Evolutionary conservation across 2,888 invertebrate genomes (phyloP).

Genomic region (Aporophyla lueneburgensis): DNA sequence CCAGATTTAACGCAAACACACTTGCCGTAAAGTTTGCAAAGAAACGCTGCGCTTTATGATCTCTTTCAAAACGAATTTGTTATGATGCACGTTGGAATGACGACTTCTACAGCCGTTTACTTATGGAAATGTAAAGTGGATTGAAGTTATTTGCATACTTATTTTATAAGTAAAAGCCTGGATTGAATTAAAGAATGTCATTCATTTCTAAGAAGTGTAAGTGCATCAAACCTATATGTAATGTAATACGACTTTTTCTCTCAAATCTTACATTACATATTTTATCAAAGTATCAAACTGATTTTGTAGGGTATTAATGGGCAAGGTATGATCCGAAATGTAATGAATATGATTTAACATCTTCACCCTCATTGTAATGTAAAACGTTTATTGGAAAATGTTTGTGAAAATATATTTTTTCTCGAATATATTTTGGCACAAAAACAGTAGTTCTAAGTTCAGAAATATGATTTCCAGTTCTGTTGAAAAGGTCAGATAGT

Average conservation of each 20-base stretch:
- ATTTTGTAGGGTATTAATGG: conserved; percentile 18
- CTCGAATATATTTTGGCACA: not conserved
- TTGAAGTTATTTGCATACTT: not conserved
- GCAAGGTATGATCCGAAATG: not conserved
- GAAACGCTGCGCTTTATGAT: conserved; percentile 65
- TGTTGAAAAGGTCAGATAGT: conserved; percentile 6
- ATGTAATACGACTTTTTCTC: not conserved
- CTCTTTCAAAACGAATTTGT: conserved; percentile 46
- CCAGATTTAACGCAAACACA: conserved; percentile 75
- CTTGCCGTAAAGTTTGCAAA: conserved; percentile 72
- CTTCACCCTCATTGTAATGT: conserved; percentile 11
- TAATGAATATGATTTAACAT: conserved; percentile 9
- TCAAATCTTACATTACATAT: not conserved
- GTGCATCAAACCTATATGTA: not conserved
- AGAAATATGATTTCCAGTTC: conserved; percentile 26
- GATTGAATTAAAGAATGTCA: not conserved
- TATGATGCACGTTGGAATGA: conserved; percentile 28
- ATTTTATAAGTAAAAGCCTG: not conserved
- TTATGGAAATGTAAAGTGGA: conserved; percentile 12
- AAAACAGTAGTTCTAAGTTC: not conserved
- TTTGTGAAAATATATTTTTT: not conserved
- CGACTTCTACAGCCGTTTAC: conserved; percentile 21
- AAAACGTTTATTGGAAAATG: not conserved
- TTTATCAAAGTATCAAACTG: conserved; percentile 1
- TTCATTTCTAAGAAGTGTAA: not conserved